These are phyloP conservation scores for Limnodromus scolopaceus DNA, from an alignment of 2,797 vertebrate species.

Conservation along the genomic window DNA sequence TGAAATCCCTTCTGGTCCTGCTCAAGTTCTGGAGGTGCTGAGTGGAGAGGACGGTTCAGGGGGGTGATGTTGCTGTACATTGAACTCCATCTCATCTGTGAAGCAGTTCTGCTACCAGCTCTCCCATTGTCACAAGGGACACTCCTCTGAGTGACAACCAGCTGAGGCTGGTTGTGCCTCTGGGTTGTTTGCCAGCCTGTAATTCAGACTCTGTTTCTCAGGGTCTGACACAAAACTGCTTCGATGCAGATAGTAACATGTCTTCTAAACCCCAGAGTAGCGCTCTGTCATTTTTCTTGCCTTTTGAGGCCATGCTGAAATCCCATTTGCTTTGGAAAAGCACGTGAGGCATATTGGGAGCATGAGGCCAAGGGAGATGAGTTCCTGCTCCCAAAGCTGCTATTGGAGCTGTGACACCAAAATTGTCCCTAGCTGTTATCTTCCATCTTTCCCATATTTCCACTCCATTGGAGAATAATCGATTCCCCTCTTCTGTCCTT, in stretches of 20 bases:
- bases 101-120: neutral
- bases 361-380: neutral
- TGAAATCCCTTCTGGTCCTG: neutral
- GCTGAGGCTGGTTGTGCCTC: neutral
- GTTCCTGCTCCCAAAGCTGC: neutral
- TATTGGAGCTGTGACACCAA: neutral
- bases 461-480: neutral
- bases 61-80: fast-evolving
- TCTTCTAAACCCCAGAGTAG: neutral
- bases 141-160: neutral
- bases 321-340: neutral
- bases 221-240: neutral
- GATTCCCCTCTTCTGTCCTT: neutral
- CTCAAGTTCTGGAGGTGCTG: neutral
- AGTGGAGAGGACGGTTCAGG: neutral
- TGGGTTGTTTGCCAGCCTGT: neutral
- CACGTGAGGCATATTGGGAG: neutral
- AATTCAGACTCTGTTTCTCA: neutral
- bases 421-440: too few relatives aligned
- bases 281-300: fast-evolving
- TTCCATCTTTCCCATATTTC: neutral
- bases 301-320: neutral
- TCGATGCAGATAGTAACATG: fast-evolving
- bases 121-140: neutral
- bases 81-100: neutral